Conservation (phyloP, 92 coral and sea anemone species). For the Diadumene lineata region DNA sequence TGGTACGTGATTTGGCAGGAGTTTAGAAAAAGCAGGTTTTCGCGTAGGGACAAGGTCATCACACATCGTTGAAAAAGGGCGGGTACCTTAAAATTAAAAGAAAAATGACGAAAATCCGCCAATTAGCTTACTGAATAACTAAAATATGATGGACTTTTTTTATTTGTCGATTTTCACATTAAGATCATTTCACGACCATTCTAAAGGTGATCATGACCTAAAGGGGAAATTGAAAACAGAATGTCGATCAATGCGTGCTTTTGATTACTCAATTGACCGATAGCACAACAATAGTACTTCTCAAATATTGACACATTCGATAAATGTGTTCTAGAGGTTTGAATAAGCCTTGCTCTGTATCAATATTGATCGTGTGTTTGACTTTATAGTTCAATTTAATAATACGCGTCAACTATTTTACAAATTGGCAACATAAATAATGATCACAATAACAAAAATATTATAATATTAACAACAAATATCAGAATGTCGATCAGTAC, state of each 20-base stretch:
- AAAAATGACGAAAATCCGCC: too few species aligned
- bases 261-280: conserved; percentile 1
- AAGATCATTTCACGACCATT: too few species aligned
- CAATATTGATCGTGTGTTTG: not conserved
- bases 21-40: conserved; percentile 2
- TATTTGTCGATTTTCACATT: too few species aligned
- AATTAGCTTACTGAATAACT: too few species aligned
- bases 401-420: not conserved
- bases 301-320: not conserved
- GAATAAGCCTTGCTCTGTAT: not conserved
- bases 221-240: not conserved
- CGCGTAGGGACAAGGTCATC: not conserved
- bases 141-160: too few species aligned
- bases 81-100: too few species aligned
- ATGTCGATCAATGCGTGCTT: not conserved
- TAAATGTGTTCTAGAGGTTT: not conserved
- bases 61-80: too few species aligned
- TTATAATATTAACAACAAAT: too few species aligned
- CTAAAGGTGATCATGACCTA: not conserved
- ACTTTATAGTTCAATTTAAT: not conserved
- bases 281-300: not conserved
- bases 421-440: not conserved
- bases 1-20: conserved; percentile 1
- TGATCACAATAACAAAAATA: not conserved
- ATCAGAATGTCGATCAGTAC: too few species aligned